Evolutionary conservation across 2,888 invertebrate genomes (phyloP).

Genomic region (Poecilus cupreus): DNA sequence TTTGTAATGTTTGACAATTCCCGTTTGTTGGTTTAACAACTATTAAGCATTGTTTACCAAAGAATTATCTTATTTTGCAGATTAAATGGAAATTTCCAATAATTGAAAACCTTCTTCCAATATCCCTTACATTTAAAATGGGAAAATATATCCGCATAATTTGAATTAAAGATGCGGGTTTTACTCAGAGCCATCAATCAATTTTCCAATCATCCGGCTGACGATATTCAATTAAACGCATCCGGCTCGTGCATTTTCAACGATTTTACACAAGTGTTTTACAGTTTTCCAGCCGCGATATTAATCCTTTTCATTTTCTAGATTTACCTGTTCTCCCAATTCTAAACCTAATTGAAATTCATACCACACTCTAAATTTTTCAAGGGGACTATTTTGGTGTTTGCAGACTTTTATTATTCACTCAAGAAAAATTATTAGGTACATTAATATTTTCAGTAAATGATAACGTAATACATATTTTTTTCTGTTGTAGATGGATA

Average conservation of each 20-base stretch:
- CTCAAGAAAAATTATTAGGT: too few species aligned
- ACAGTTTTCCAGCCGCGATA: not conserved
- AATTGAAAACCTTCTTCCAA: too few species aligned
- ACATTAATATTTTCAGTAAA: too few species aligned
- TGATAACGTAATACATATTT: too few species aligned
- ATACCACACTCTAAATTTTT: slow-evolving; percentile 6
- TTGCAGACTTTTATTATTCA: too few species aligned
- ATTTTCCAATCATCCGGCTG: slow-evolving; percentile 23
- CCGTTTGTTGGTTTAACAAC: too few species aligned
- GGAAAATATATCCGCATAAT: slow-evolving; percentile 22
- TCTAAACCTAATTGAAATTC: not conserved
- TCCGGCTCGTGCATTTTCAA: slow-evolving; percentile 13
- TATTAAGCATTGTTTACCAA: too few species aligned
- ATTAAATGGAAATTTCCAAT: too few species aligned
- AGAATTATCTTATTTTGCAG: too few species aligned
- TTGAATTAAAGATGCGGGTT: slow-evolving; percentile 9
- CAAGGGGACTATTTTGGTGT: too few species aligned
- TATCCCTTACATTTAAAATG: not conserved
- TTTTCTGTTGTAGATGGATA: too few species aligned
- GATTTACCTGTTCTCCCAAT: slow-evolving; percentile 9
- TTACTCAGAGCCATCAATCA: not conserved
- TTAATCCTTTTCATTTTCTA: slow-evolving; percentile 11
- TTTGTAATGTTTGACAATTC: too few species aligned
- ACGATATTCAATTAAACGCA: slow-evolving; percentile 31
- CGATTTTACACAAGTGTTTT: slow-evolving; percentile 24